Base-by-base conservation (phyloP, 1,140 invertebrate genomes). In the Teleogryllus occipitalis region DNA sequence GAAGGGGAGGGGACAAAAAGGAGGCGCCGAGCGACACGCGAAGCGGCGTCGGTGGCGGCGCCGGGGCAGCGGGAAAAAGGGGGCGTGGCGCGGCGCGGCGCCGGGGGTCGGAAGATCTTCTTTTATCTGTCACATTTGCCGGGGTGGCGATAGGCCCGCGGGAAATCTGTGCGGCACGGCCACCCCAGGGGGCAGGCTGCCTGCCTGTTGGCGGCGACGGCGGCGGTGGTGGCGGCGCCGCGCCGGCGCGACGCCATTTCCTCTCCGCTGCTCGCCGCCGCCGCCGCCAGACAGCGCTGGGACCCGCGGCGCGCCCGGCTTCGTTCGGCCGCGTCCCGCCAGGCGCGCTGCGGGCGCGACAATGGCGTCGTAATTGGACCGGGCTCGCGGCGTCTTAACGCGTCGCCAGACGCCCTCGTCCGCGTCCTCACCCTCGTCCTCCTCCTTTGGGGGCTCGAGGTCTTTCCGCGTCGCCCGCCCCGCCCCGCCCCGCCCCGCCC, bases 91-190 rank as follows among this genome's bases (percentile, higher is more conserved):
- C 54, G 49, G 8, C 49, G 8, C 49, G 54, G 54, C 54, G 54
- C 10, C 10, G 54, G 54, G 18, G 54, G 54, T 65, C 54, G 54
- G 18, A 65, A 65, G 54, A 65, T 65, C 54, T 65, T 65, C 54
- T 65, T 65, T 65, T 65, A 65, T 65, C 54, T 65, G 54, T 65
- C 54, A 65, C 54, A 65, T 65, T 65, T 65, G 54, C 54, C 54
- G 54, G 54, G 54, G 54, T 18, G 54, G 54, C 54, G 54, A 65
- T 65, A 65, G 54, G 54, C 54, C 54, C 54, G 54, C 54, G 54
- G 54, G 54, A 65, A 65, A 65, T 65, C 54, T 65, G 54, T 10
- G 18, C 54, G 10, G 54, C 54, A 18, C 18, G 10, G 54, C 54
- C 54, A 14, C 54, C 27, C 27, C 27, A 39, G 54, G 18, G 54